These are phyloP conservation scores for Saimiri boliviensis DNA, from an alignment of 2,113 vertebrate species.

Conservation along the genomic window DNA sequence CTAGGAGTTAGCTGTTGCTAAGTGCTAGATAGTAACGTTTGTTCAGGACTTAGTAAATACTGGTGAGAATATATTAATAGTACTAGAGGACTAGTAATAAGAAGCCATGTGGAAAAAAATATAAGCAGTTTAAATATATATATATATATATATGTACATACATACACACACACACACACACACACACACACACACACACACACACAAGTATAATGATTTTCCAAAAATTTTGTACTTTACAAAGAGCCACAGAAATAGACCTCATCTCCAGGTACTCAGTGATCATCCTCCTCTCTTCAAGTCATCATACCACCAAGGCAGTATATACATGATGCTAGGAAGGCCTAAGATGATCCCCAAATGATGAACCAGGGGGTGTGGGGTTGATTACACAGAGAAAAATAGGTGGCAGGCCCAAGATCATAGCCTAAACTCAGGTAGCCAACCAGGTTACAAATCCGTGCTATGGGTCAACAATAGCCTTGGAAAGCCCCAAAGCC, in stretches of 20 bases:
- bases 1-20: neutral
- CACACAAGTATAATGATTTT: neutral
- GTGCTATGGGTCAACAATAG: neutral
- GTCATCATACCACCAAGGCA: neutral
- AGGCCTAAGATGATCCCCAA: neutral
- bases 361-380: neutral
- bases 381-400: neutral
- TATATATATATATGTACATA: too few species aligned
- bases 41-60: neutral
- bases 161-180: rapidly evolving
- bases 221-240: neutral
- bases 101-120: neutral
- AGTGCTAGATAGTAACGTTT: neutral
- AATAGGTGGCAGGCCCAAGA: neutral
- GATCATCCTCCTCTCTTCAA: neutral
- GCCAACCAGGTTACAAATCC: neutral
- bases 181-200: neutral
- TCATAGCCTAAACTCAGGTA: neutral
- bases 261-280: neutral
- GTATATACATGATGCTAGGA: neutral
- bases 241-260: neutral
- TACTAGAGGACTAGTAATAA: neutral
- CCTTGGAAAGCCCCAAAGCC: neutral
- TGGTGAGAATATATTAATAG: neutral
- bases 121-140: neutral